Evolutionary conservation across 2,113 vertebrate genomes (phyloP), one percentile per base, ranked within the genome.

Genomic region (Quiscalus mexicanus): DNA sequence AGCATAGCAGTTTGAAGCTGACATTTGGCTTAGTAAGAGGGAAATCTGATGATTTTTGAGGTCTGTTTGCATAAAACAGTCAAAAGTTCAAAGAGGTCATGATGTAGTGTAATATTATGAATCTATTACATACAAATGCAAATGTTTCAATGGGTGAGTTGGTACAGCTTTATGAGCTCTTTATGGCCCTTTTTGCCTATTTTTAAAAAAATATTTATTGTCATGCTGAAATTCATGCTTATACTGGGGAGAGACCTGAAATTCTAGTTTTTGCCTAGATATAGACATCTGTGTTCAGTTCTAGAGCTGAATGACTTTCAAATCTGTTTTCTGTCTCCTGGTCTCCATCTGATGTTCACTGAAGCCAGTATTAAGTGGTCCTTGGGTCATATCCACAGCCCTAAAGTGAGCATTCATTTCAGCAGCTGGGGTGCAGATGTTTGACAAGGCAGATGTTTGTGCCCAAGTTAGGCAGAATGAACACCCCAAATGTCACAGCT

Each of bases 351-450:
- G 19, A 21, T 33, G 15, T 9, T 75, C 62, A 37, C 5, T 44
- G 33, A 67, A 45, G 28, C 45, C 50, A 74, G 6, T 35, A 63
- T 45, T 8, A 73, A 85, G 7, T 24, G 9, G 11, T 65, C 7
- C 6, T 5, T 55, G 28, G 6, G 14, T 80, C 27, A 23, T 31
- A 53, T 2, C 10, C 23, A 41, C 15, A 56, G 15, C 7, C 33
- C 11, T 45, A 15, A 62, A 45, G 16, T 11, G n/a, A 73, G 33
- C 2, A 42, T 30, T 60, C 7, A 41, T 71, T 78, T 47, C 45
- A 62, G 30, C 13, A 71, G 4, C 44, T 50, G 2, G 0, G 3
- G 25, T 64, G 16, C 27, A 70, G 14, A 6, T 17, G 12, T 10
- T 55, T 73, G 10, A 42, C 23, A 42, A 60, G 4, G 27, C 14